A percentile compares a stretch with the other conserved stretches of the same genome.
These are phyloP conservation scores for Dipodomys merriami DNA, from an alignment of 2,113 vertebrate species.

Conservation along the genomic window DNA sequence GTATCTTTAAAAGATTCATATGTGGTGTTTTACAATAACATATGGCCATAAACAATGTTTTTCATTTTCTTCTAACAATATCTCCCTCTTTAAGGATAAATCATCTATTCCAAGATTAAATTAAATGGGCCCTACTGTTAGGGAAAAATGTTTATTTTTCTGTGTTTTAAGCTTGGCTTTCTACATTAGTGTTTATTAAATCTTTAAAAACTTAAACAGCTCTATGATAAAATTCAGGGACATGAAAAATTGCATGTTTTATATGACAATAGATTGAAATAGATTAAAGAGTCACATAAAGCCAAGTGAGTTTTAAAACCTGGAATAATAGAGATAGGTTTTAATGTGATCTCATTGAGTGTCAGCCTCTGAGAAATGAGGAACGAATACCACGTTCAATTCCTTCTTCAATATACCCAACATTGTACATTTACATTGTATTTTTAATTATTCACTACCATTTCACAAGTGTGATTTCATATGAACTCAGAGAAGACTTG, in stretches of 20 bases:
- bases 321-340: not conserved
- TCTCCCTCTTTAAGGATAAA: constrained; percentile 75
- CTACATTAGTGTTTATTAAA: constrained; percentile 72
- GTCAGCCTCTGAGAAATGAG: not conserved
- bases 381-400: not conserved
- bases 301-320: constrained; percentile 33
- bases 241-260: constrained; percentile 63
- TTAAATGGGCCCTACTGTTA: constrained; percentile 75
- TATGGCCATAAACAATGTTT: constrained; percentile 59
- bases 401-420: not conserved
- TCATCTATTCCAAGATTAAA: constrained; percentile 76
- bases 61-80: constrained; percentile 66
- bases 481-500: not conserved
- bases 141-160: constrained; percentile 70
- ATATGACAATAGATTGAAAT: constrained; percentile 32
- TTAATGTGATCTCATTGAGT: not conserved
- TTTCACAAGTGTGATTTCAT: not conserved
- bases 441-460: not conserved
- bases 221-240: constrained; percentile 55
- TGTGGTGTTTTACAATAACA: constrained; percentile 71
- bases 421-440: not conserved
- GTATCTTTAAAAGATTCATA: constrained; percentile 73
- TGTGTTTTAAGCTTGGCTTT: constrained; percentile 59
- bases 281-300: constrained; percentile 68
- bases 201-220: constrained; percentile 76